phyloP scores from a whole-genome alignment of 2,113 vertebrate genomes.

The Okapia johnstoni region DNA sequence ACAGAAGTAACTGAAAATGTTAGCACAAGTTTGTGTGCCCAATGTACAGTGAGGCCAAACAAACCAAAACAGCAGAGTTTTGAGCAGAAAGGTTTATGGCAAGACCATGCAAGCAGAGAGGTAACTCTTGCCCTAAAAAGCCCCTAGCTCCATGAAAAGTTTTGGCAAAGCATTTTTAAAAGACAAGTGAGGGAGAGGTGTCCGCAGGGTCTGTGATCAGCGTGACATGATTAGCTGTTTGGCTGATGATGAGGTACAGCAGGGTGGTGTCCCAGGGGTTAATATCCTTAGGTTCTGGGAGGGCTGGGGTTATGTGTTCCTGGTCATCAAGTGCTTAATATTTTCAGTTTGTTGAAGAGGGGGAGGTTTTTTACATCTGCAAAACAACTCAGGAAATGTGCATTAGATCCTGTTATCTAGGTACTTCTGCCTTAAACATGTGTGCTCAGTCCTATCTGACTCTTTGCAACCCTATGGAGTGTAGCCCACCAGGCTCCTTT shows the following conservation, averaged over 20 bases:
- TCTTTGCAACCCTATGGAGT: neutral
- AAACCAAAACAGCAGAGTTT: neutral
- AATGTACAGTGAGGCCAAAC: neutral
- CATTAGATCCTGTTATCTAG: neutral
- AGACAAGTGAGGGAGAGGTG: neutral
- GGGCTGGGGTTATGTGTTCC: neutral
- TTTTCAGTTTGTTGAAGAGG: neutral
- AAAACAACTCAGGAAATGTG: neutral
- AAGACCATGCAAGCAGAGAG: neutral
- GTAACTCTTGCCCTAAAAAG: neutral
- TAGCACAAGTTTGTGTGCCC: neutral
- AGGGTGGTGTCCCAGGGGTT: neutral
- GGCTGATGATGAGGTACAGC: neutral
- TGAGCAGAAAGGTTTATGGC: neutral
- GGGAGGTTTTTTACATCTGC: neutral
- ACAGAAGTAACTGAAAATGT: neutral
- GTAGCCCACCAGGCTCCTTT: neutral
- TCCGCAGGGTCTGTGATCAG: neutral
- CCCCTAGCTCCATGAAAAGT: neutral
- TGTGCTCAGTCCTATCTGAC: neutral
- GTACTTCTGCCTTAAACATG: neutral
- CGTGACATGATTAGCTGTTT: neutral
- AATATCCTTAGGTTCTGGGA: neutral
- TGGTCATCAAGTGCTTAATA: neutral
- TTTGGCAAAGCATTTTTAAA: neutral